These are phyloP conservation scores for Lasioglossum leucozonium DNA, from an alignment of 2,888 invertebrate species.

Conservation along the genomic window DNA sequence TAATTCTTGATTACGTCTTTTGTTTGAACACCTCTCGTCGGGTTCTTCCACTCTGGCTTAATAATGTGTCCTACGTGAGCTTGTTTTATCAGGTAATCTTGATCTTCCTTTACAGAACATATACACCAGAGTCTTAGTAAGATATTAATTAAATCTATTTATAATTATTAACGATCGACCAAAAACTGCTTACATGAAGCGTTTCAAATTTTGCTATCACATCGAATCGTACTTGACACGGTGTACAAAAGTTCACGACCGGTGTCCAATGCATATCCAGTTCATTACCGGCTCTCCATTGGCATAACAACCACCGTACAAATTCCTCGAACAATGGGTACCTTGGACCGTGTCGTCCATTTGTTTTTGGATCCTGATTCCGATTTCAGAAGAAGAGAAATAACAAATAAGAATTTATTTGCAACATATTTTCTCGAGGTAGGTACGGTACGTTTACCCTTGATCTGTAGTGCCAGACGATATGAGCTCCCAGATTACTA, in stretches of 20 bases:
- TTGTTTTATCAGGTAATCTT: constrained; percentile 92
- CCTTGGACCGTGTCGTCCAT: constrained; percentile 84
- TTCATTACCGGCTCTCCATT: constrained; percentile 87
- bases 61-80: constrained; percentile 91
- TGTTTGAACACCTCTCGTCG: constrained; percentile 91
- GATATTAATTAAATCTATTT: background rate
- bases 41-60: constrained; percentile 93
- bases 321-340: constrained; percentile 94
- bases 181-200: constrained; percentile 86
- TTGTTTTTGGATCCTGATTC: constrained; percentile 78
- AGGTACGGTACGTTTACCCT: constrained; percentile 84
- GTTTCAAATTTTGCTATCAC: constrained; percentile 94
- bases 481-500: constrained; percentile 91
- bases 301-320: constrained; percentile 91
- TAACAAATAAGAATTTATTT: background rate
- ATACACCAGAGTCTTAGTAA: constrained; percentile 33
- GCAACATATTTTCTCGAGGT: background rate
- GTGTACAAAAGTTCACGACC: constrained; percentile 93
- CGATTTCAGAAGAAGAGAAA: background rate
- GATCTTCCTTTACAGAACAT: constrained; percentile 88
- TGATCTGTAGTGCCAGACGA: constrained; percentile 90
- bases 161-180: background rate
- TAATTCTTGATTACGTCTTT: constrained; percentile 90
- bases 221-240: constrained; percentile 93
- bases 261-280: constrained; percentile 96